These are phyloP conservation scores for Catostomus latipinnis DNA, from an alignment of 2,797 vertebrate species.

Conservation along the genomic window DNA sequence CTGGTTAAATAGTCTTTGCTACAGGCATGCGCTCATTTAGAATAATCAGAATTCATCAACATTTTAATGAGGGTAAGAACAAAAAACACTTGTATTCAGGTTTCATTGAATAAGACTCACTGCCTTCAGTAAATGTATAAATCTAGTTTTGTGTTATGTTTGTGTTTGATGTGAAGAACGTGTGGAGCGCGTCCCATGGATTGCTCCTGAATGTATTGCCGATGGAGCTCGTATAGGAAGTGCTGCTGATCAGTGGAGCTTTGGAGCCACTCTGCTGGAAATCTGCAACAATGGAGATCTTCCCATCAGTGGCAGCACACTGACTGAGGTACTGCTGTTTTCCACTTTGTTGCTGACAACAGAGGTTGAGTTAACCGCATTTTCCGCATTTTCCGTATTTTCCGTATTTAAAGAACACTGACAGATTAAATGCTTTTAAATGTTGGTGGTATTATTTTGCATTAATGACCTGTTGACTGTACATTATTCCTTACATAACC, in stretches of 20 bases:
- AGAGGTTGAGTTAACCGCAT: too few relatives aligned
- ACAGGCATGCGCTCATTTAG: too few relatives aligned
- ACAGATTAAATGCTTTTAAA: too few relatives aligned
- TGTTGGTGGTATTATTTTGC: too few relatives aligned
- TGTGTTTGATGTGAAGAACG: slow-evolving; percentile 77
- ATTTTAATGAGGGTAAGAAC: too few relatives aligned
- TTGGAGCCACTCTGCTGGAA: slow-evolving; percentile 89
- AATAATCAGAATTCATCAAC: too few relatives aligned
- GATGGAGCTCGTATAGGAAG: slow-evolving; percentile 67
- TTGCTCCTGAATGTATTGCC: slow-evolving; percentile 88
- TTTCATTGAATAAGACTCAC: too few relatives aligned
- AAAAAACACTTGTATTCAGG: too few relatives aligned
- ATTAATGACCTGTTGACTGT: too few relatives aligned
- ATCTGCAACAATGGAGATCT: slow-evolving; percentile 92
- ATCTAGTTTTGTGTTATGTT: slow-evolving; percentile 5
- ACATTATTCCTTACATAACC: neutral
- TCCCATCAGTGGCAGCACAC: slow-evolving; percentile 79
- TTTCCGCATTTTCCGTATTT: too few relatives aligned
- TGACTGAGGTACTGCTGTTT: slow-evolving; percentile 79
- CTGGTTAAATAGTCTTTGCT: too few relatives aligned
- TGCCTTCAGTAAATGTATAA: neutral
- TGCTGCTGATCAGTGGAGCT: slow-evolving; percentile 91
- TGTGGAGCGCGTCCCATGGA: slow-evolving; percentile 92
- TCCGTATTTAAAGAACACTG: too few relatives aligned
- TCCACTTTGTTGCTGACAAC: neutral